Base-by-base conservation (phyloP, 2,113 vertebrate genomes). In the Rhinolophus sinicus region DNA sequence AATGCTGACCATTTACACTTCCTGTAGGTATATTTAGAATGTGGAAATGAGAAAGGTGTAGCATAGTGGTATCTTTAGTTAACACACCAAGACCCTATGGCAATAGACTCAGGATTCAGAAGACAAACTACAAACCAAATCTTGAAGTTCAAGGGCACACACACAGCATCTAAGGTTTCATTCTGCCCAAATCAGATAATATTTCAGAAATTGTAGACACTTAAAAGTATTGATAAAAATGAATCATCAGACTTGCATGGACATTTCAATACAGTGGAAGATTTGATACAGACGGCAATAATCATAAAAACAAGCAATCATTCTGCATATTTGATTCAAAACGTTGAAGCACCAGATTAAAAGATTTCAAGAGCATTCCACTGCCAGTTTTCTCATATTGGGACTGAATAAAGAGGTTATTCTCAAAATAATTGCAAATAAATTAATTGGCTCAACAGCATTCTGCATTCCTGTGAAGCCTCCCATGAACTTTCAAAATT, bases 371-470 rank as follows among this genome's bases (percentile, higher is more conserved):
- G 52, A 96, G 0, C 50, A 77, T 94, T 73, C 75, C 93, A 26
- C 64, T 58, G 67, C 33, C 12, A 62, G 9, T 44, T 96, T 93
- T 33, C 85, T 72, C 89, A 54, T 75, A 35, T 4, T 92, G 38
- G 5, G 52, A 33, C n/a, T 0, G 0, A 58, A 35, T 40, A 60
- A 62, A 40, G n/a, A 6, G 83, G 70, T 78, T 69, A n/a, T 82
- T 83, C 60, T 85, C 14, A 3, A 18, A 75, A 18, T 76, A 84
- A 83, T 3, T 58, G 62, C 26, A 60, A 81, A 52, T 6, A 52
- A 56, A 67, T 64, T 76, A n/a, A 4, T 83, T 58, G 12, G 6
- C 52, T 54, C 26, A 30, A 65, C 21, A 95, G 83, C 35, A 67
- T 87, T 72, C 44, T 44, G 21, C 65, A 18, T 50, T 58, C 28